phyloP scores from a whole-genome alignment of 2,113 vertebrate species.

The Pelmatolapia mariae region DNA sequence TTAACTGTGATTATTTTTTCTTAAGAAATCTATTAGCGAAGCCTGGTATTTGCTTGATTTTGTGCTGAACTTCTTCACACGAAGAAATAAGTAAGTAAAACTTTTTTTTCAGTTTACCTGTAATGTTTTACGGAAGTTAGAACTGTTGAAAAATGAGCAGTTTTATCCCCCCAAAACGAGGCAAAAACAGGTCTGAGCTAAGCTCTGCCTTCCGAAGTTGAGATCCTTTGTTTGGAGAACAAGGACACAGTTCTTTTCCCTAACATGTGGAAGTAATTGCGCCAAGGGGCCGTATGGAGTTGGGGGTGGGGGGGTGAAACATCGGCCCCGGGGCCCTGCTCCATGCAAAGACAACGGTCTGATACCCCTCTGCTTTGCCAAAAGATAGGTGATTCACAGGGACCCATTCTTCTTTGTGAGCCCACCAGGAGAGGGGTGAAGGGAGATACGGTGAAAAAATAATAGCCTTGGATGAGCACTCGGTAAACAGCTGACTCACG shows the following conservation, averaged over 20 bases:
- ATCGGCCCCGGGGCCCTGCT: slow-evolving; percentile 38
- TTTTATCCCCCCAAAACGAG: slow-evolving; percentile 19
- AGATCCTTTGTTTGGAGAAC: slow-evolving; percentile 78
- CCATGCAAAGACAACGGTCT: slow-evolving; percentile 21
- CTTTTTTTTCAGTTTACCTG: background rate
- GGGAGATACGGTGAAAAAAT: background rate
- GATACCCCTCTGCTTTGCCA: slow-evolving; percentile 18
- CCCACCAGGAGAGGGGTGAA: background rate
- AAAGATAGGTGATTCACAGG: slow-evolving; percentile 40
- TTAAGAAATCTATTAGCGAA: background rate
- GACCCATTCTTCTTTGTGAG: slow-evolving; percentile 22
- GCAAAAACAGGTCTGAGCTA: slow-evolving; percentile 1
- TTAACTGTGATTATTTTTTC: background rate
- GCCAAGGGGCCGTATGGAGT: slow-evolving; percentile 57
- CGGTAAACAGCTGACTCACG: slow-evolving; percentile 35
- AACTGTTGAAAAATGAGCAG: background rate
- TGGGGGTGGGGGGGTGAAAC: background rate
- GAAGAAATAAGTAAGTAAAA: background rate
- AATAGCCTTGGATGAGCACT: background rate
- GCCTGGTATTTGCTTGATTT: background rate
- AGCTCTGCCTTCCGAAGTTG: slow-evolving; percentile 6
- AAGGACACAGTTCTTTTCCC: slow-evolving; percentile 81
- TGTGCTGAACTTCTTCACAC: background rate
- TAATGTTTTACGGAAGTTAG: background rate
- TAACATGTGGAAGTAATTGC: slow-evolving; percentile 98